phyloP scores from a whole-genome alignment of 2,797 vertebrate species.

The Tachyglossus aculeatus region DNA sequence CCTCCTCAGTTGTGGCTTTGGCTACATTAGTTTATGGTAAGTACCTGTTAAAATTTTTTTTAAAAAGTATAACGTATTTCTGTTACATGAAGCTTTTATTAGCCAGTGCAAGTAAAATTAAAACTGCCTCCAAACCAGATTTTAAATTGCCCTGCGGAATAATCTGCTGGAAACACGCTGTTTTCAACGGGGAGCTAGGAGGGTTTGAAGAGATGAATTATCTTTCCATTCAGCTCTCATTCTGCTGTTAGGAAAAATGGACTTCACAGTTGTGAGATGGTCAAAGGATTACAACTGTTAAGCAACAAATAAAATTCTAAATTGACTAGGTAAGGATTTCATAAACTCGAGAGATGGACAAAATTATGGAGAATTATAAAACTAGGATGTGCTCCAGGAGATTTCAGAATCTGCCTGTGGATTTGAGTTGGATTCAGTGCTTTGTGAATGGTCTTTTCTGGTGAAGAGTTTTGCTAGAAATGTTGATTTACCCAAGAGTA shows the following conservation, averaged over 20 bases:
- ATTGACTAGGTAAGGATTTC: neutral
- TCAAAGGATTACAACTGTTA: conserved; percentile 38
- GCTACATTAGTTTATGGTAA: no score
- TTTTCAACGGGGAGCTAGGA: conserved; percentile 33
- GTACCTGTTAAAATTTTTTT: neutral
- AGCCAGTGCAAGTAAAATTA: conserved; percentile 21
- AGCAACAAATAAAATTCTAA: conserved; percentile 7
- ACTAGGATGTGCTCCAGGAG: no score
- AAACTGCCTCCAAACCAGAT: conserved; percentile 25
- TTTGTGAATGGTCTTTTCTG: conserved; percentile 32
- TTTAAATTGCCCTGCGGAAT: conserved; percentile 33
- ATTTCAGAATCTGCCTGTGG: no score
- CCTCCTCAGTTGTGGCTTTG: no score
- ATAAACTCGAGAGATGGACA: neutral
- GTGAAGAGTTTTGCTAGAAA: conserved; percentile 29
- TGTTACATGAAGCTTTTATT: conserved; percentile 5
- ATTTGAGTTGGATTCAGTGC: no score
- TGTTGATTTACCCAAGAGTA: conserved; percentile 42
- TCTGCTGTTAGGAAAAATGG: conserved; percentile 7
- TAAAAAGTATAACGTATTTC: neutral
- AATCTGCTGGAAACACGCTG: conserved; percentile 30
- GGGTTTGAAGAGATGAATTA: conserved; percentile 27
- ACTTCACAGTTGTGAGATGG: conserved; percentile 9
- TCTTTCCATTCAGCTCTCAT: conserved; percentile 29
- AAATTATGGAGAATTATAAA: neutral